Conservation (phyloP, 1,140 invertebrate genomes). For the Neomicropteryx cornuta region DNA sequence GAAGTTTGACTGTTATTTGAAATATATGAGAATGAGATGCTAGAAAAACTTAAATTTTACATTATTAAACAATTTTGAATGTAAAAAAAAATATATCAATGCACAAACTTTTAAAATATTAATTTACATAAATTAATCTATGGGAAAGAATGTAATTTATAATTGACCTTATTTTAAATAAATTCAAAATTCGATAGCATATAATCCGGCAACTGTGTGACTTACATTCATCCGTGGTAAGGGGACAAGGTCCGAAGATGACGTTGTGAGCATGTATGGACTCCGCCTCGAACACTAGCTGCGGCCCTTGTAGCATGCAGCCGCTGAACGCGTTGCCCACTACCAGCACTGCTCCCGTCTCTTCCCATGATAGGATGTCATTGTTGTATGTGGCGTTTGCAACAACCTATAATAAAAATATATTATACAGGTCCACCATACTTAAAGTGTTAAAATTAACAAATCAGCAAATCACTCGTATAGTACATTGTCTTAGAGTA, state of each 20-base stretch:
- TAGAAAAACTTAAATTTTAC: too few relatives aligned
- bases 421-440: conserved; percentile 21
- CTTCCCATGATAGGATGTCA: conserved; percentile 56
- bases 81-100: too few relatives aligned
- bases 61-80: too few relatives aligned
- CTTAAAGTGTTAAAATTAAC: conserved; percentile 46
- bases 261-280: conserved; percentile 52
- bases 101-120: too few relatives aligned
- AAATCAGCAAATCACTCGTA: conserved; percentile 37
- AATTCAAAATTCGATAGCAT: too few relatives aligned
- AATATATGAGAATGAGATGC: too few relatives aligned
- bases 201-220: too few relatives aligned
- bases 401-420: conserved; percentile 44
- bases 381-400: conserved; percentile 69
- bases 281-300: conserved; percentile 61
- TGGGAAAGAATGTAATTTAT: too few relatives aligned
- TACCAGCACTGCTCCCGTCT: conserved; percentile 49
- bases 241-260: conserved; percentile 61
- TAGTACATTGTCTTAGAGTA: too few relatives aligned
- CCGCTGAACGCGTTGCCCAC: conserved; percentile 72
- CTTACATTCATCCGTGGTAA: conserved; percentile 58
- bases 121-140: too few relatives aligned
- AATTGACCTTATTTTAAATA: neutral
- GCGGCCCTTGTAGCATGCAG: conserved; percentile 73
- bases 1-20: too few relatives aligned